These are phyloP conservation scores for Choloepus didactylus DNA, from an alignment of 2,797 vertebrate species.

Conservation along the genomic window DNA sequence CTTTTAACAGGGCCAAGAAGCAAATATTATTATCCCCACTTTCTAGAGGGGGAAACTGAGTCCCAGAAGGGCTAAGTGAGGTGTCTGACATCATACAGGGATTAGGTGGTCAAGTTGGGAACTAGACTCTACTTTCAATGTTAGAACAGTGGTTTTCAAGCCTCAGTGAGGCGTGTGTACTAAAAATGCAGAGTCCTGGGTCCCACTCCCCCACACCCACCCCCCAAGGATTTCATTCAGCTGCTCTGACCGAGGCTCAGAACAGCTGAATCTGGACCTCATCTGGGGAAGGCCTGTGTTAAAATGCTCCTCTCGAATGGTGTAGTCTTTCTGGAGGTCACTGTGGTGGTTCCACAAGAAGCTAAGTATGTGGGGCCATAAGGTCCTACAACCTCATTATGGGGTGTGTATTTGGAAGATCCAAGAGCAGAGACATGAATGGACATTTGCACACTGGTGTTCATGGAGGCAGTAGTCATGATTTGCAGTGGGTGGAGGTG, in stretches of 20 bases:
- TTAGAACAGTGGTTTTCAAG: background rate
- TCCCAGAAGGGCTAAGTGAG: background rate
- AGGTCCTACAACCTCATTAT: too few relatives aligned
- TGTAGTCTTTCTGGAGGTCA: too few relatives aligned
- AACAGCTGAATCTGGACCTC: rapidly evolving
- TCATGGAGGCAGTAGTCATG: too few relatives aligned
- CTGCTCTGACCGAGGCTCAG: background rate
- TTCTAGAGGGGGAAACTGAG: background rate
- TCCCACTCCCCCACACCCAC: rapidly evolving
- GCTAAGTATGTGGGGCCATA: too few relatives aligned
- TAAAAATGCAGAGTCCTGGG: background rate
- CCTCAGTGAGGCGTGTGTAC: background rate
- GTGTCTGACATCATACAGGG: background rate
- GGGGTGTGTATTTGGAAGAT: too few relatives aligned
- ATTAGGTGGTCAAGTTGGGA: background rate
- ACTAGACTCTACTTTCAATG: background rate
- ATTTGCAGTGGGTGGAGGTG: too few relatives aligned
- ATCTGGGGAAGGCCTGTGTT: background rate
- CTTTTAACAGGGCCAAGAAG: background rate
- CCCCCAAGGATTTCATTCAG: background rate
- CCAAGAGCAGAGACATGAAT: too few relatives aligned
- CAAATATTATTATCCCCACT: background rate
- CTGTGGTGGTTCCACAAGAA: too few relatives aligned
- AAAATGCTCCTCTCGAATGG: background rate
- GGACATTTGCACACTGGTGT: too few relatives aligned